These are phyloP conservation scores for Synodontis membranacea DNA, from an alignment of 2,113 vertebrate species.

Conservation along the genomic window DNA sequence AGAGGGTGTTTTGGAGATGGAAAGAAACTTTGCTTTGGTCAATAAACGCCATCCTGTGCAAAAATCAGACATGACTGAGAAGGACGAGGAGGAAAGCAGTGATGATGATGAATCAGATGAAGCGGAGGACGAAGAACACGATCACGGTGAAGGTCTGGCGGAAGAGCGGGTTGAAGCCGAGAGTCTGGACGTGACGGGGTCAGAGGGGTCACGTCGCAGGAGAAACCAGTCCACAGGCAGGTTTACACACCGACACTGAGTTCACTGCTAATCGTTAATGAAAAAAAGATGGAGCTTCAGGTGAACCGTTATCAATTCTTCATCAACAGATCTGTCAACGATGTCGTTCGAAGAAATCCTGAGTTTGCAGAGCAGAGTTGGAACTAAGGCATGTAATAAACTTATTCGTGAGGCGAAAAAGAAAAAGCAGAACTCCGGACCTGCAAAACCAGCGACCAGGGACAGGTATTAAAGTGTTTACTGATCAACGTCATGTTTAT, in stretches of 20 bases:
- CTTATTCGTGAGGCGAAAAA: constrained; percentile 50
- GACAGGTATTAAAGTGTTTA: constrained; percentile 61
- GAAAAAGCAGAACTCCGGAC: neutral
- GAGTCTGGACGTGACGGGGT: neutral
- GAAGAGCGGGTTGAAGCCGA: neutral
- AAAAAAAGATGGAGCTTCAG: neutral
- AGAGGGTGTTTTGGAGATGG: constrained; percentile 51
- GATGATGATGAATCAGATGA: constrained; percentile 19
- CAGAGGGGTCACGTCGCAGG: neutral
- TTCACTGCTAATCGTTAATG: constrained; percentile 4
- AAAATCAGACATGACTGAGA: constrained; percentile 13
- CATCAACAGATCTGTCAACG: constrained; percentile 65
- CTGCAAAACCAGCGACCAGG: constrained; percentile 67
- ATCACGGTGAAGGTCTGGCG: neutral
- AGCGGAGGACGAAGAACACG: constrained; percentile 14
- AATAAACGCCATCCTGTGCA: constrained; percentile 1
- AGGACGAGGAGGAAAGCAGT: constrained; percentile 3
- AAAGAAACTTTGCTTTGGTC: constrained; percentile 55
- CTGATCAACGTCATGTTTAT: neutral
- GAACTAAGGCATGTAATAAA: constrained; percentile 72
- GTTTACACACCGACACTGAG: neutral
- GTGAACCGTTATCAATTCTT: neutral
- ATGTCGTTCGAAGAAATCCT: constrained; percentile 76
- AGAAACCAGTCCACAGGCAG: neutral
- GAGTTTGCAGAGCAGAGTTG: constrained; percentile 69